Conservation (phyloP, 2,113 vertebrate genomes). For the Myotis yumanensis region DNA sequence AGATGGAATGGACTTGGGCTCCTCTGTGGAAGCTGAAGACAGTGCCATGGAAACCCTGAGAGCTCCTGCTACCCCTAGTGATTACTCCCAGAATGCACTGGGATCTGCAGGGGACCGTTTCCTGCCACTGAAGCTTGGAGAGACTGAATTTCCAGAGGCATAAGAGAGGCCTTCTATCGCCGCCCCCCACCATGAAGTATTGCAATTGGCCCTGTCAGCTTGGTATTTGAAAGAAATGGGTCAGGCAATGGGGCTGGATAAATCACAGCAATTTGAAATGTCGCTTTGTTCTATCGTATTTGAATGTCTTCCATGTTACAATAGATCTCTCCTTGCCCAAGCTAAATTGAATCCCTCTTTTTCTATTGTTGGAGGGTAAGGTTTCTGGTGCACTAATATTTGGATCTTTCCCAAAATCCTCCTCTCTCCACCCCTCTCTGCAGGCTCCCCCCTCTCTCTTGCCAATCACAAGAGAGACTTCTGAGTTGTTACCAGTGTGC, state of each 20-base stretch:
- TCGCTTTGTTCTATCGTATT: constrained; percentile 68
- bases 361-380: constrained; percentile 73
- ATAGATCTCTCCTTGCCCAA: constrained; percentile 77
- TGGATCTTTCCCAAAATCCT: constrained; percentile 79
- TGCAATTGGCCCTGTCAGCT: constrained; percentile 74
- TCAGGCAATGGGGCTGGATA: constrained; percentile 77
- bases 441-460: constrained; percentile 50
- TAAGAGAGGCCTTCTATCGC: constrained; percentile 48
- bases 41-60: background rate
- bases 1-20: background rate
- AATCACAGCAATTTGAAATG: constrained; percentile 79
- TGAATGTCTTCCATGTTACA: constrained; percentile 81
- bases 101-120: background rate
- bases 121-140: constrained; percentile 23
- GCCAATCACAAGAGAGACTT: constrained; percentile 78
- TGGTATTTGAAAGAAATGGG: constrained; percentile 80
- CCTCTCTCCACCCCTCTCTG: constrained; percentile 38
- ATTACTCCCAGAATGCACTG: constrained; percentile 51
- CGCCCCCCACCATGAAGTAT: constrained; percentile 52
- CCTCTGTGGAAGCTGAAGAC: background rate
- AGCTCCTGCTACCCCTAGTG: background rate
- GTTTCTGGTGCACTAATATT: constrained; percentile 73
- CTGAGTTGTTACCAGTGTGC: constrained; percentile 79
- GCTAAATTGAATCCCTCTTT: constrained; percentile 79
- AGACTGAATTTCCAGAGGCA: constrained; percentile 56